These are phyloP conservation scores for Macrosiphum euphorbiae DNA, from an alignment of 2,888 invertebrate species.

Conservation along the genomic window DNA sequence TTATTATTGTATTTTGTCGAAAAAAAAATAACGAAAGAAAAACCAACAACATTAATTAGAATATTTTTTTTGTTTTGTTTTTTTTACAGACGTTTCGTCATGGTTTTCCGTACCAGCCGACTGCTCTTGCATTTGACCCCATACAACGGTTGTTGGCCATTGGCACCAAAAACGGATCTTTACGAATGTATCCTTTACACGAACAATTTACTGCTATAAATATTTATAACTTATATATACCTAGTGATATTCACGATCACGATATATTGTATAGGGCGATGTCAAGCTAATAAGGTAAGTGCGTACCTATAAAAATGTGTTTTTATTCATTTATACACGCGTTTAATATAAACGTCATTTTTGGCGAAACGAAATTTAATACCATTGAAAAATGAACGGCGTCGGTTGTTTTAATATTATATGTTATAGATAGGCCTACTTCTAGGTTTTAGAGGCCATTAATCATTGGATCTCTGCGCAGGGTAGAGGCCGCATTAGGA, in stretches of 20 bases:
- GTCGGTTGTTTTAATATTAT: slow-evolving; percentile 2
- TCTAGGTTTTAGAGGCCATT: slow-evolving; percentile 17
- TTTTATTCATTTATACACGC: slow-evolving; percentile 5
- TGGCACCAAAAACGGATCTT: slow-evolving; percentile 94
- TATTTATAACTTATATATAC: not conserved
- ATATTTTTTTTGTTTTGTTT: slow-evolving; percentile 66
- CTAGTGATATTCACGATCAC: not conserved
- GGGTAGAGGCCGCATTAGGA: not conserved
- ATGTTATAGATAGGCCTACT: slow-evolving; percentile 31
- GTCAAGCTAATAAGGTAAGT: slow-evolving; percentile 19
- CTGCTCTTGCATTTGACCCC: slow-evolving; percentile 97
- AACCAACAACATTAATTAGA: not conserved
- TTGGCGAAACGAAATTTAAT: not conserved
- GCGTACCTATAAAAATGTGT: not conserved
- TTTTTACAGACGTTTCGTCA: slow-evolving; percentile 92
- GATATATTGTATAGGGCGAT: not conserved
- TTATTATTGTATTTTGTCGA: not conserved
- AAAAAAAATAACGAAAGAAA: not conserved
- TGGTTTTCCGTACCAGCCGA: slow-evolving; percentile 98
- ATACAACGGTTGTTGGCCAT: slow-evolving; percentile 97
- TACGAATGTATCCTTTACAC: slow-evolving; percentile 91
- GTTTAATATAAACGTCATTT: not conserved
- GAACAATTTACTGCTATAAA: not conserved
- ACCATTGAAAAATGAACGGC: slow-evolving; percentile 7
- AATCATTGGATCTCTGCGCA: slow-evolving; percentile 35